These are phyloP conservation scores for Araneus ventricosus DNA, from an alignment of 1,140 invertebrate species.

Conservation along the genomic window DNA sequence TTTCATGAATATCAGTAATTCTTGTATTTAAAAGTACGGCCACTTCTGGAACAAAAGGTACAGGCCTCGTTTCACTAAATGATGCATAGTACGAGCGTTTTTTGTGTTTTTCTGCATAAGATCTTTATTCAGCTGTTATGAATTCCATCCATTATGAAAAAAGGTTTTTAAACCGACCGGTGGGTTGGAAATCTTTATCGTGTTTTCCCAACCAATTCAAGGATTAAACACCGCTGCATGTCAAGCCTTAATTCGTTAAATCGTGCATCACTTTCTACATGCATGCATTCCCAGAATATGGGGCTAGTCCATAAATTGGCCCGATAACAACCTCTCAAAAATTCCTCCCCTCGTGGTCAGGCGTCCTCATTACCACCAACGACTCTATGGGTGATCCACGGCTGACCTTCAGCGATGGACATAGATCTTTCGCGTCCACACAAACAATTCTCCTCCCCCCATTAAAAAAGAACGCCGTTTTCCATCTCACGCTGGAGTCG, in stretches of 20 bases:
- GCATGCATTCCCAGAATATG: background rate
- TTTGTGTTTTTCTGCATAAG: no score
- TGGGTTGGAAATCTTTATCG: background rate
- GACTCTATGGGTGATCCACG: slow-evolving; percentile 26
- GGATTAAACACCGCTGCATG: background rate
- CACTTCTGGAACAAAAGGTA: no score
- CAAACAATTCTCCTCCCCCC: slow-evolving; percentile 19
- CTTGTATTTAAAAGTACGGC: no score
- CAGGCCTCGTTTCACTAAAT: no score
- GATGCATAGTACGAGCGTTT: no score
- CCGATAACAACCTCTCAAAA: slow-evolving; percentile 40
- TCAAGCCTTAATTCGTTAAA: slow-evolving; percentile 5
- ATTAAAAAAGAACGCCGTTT: slow-evolving; percentile 21
- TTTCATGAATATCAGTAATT: no score
- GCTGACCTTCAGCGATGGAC: slow-evolving; percentile 32
- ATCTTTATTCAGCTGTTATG: no score
- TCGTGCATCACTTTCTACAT: slow-evolving; percentile 22
- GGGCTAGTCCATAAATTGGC: slow-evolving; percentile 12
- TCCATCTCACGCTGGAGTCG: slow-evolving; percentile 64
- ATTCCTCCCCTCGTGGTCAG: slow-evolving; percentile 39
- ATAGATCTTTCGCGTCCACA: slow-evolving; percentile 17
- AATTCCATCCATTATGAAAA: background rate
- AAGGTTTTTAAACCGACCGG: background rate
- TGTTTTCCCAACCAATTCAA: background rate
- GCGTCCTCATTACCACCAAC: slow-evolving; percentile 5